Evolutionary conservation across 2,888 invertebrate species (phyloP).

Genomic region (Netelia virgata): DNA sequence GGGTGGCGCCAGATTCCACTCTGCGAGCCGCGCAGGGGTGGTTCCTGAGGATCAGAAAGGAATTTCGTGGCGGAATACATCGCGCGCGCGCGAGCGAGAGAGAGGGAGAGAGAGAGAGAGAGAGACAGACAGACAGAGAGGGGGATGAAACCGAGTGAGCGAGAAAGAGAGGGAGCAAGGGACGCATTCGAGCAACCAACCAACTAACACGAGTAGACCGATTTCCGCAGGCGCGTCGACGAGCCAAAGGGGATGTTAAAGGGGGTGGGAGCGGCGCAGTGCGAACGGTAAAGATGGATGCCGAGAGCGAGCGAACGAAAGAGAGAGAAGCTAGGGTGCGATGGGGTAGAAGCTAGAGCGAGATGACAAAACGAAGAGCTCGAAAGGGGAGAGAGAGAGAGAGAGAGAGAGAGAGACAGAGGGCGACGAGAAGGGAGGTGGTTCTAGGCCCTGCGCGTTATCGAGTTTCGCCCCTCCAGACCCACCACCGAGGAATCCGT

Average conservation of each 20-base stretch:
- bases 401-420: constrained; percentile 55
- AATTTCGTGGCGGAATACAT: constrained; percentile 53
- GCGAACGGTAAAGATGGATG: constrained; percentile 62
- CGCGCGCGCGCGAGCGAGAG: no score
- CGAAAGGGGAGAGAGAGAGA: constrained; percentile 25
- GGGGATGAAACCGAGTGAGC: constrained; percentile 67
- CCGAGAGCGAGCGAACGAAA: constrained; percentile 57
- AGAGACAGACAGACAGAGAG: constrained; percentile 62
- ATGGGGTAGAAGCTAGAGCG: constrained; percentile 42
- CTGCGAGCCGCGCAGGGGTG: constrained; percentile 60
- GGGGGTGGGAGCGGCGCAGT: constrained; percentile 63
- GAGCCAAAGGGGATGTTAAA: constrained; percentile 49
- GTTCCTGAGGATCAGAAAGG: constrained; percentile 24
- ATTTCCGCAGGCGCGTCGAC: constrained; percentile 62
- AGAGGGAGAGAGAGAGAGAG: constrained; percentile 65
- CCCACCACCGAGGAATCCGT: constrained; percentile 66
- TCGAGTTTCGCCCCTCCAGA: constrained; percentile 79
- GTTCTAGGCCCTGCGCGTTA: constrained; percentile 81
- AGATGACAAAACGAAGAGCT: constrained; percentile 29
- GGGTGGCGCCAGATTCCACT: constrained; percentile 83
- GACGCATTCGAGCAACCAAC: constrained; percentile 51
- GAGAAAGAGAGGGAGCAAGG: constrained; percentile 66
- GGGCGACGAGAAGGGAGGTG: constrained; percentile 76
- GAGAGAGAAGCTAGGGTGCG: constrained; percentile 22
- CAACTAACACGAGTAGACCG: constrained; percentile 61